Base-by-base conservation (phyloP, 2,888 invertebrate species). In the Glaucopsyche alexis region DNA sequence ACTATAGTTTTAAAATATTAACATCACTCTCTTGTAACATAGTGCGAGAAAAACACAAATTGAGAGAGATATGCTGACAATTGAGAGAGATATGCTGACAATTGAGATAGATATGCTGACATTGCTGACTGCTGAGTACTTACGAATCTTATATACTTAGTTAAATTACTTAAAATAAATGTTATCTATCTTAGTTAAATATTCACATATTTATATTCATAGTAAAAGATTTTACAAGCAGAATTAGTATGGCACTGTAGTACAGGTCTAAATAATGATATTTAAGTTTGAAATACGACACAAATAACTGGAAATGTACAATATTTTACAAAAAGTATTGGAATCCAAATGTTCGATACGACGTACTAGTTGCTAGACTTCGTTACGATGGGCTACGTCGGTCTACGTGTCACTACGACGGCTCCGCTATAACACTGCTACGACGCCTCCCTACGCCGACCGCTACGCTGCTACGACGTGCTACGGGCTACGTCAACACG, bases 121-220 rank as follows among this genome's bases (percentile, higher is more conserved):
- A n/a, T n/a, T n/a, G n/a, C n/a, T n/a, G n/a, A n/a, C n/a, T n/a
- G n/a, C n/a, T 60, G 29, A 60, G 60, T 13, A 60, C 13, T 60
- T 60, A 14, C 60, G 16, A 13, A 13, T 29, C 29, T 60, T 29
- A 60, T 60, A 11, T 8, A 55, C 7, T 60, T 38, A 38, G 5
- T 60, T 60, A 29, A 7, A 47, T n/a, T 47, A 9, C 7, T 9
- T 9, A n/a, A 47, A 47, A 47, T 47, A 47, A 11, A 47, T 47
- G 13, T 47, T 7, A 38, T 11, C 29, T 38, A 60, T 5, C 7
- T n/a, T 7, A 29, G 6, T 6, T 29, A 60, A 5, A 7, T 60
- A 60, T 60, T 60, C 29, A 60, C 60, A 60, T 60, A 60, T 60
- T 60, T 60, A 60, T 60, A 60, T 29, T 29, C 2, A 29, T 19